Conservation (phyloP, 2,797 vertebrate species). For the Lacerta viridis region DNA sequence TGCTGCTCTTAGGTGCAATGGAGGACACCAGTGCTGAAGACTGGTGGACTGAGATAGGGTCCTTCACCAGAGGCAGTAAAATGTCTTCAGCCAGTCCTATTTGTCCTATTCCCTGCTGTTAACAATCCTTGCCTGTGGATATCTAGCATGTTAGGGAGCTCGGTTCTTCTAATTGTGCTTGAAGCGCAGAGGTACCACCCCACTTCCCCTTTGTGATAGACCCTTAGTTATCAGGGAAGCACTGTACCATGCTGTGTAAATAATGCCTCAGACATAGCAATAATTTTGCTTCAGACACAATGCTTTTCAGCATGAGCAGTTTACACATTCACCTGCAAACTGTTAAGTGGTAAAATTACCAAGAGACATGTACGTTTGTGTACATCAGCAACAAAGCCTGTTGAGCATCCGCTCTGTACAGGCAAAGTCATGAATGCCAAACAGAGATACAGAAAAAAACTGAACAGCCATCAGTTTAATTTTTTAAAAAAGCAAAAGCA, state of each 20-base stretch:
- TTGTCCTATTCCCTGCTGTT: neutral
- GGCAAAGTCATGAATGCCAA: neutral
- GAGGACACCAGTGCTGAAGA: no score
- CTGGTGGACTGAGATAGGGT: no score
- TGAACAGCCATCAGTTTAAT: neutral
- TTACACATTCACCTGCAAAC: neutral
- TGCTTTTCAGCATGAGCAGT: neutral
- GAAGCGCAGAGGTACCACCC: no score
- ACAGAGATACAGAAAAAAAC: neutral
- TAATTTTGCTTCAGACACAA: neutral
- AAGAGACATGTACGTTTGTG: neutral
- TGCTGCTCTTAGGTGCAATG: no score
- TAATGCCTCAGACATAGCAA: neutral
- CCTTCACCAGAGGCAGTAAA: no score
- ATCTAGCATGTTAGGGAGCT: neutral
- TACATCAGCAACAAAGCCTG: neutral
- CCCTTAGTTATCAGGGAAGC: neutral
- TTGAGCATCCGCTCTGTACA: no score
- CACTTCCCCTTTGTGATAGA: no score
- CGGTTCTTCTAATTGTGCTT: neutral
- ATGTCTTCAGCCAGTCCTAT: no score
- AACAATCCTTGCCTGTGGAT: neutral
- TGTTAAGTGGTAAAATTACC: neutral
- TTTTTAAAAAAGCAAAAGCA: neutral
- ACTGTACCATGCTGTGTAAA: neutral